Evolutionary conservation across 2,797 vertebrate genomes (phyloP).

Genomic region (Hippopotamyrus pictus): DNA sequence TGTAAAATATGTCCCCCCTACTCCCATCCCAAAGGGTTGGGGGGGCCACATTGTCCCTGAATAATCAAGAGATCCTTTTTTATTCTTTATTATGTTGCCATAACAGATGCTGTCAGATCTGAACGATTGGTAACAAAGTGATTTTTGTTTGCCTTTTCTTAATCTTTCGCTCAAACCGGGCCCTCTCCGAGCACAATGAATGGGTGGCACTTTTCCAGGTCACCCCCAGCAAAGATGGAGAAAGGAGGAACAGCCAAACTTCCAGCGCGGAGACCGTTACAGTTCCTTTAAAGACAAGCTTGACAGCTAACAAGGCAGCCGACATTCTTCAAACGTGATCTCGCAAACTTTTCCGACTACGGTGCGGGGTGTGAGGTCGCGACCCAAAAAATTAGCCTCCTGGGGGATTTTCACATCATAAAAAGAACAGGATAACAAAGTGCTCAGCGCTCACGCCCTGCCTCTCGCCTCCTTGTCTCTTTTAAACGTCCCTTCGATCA

Average conservation of each 20-base stretch:
- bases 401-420: constrained; percentile 39
- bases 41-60: constrained; percentile 29
- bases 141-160: constrained; percentile 42
- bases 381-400: constrained; percentile 44
- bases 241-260: constrained; percentile 23
- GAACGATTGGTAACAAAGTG: constrained; percentile 30
- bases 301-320: constrained; percentile 27
- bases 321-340: constrained; percentile 41
- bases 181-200: constrained; percentile 13
- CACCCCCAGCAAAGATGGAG: constrained; percentile 19
- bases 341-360: not conserved
- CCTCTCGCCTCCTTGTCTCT: not conserved
- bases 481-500: constrained; percentile 33
- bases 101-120: constrained; percentile 43
- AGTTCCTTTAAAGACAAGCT: constrained; percentile 31
- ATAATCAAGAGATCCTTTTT: constrained; percentile 28
- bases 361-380: constrained; percentile 37
- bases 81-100: constrained; percentile 23
- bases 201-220: not conserved
- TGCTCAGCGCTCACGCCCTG: constrained; percentile 33
- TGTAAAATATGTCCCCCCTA: constrained; percentile 24
- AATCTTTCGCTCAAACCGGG: constrained; percentile 40
- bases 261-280: constrained; percentile 36
- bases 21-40: not conserved
- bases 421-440: constrained; percentile 56